Conservation (phyloP, 2,113 vertebrate species). For the Tapirus terrestris region DNA sequence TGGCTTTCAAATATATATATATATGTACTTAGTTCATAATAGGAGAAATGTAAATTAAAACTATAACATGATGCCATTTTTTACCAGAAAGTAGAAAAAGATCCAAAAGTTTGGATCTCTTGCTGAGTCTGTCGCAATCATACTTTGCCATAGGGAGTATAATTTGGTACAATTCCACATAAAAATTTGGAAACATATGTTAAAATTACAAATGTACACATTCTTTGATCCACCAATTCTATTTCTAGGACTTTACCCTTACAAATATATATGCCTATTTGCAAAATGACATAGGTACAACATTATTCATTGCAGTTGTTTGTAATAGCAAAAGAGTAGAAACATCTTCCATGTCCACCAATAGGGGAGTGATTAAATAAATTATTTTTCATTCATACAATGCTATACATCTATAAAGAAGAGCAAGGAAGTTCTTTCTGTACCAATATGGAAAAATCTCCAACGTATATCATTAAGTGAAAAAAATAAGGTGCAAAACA, state of each 20-base stretch:
- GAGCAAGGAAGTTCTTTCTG: not conserved
- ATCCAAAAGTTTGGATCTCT: not conserved
- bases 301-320: not conserved
- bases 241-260: not conserved
- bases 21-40: too few species aligned
- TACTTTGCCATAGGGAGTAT: not conserved
- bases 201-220: not conserved
- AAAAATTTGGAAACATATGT: not conserved
- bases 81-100: not conserved
- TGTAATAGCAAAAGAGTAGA: not conserved
- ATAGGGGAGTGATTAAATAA: not conserved
- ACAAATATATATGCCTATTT: not conserved
- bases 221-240: not conserved
- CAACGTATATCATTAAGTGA: not conserved
- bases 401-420: not conserved
- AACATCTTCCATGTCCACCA: not conserved
- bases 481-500: not conserved
- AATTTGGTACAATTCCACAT: not conserved
- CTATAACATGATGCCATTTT: not conserved
- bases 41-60: not conserved
- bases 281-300: not conserved
- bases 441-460: not conserved
- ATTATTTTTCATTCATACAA: slow-evolving; percentile 27
- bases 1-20: not conserved
- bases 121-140: not conserved